These are phyloP conservation scores for Eidolon dupreanum DNA, from an alignment of 2,797 vertebrate species.

Conservation along the genomic window DNA sequence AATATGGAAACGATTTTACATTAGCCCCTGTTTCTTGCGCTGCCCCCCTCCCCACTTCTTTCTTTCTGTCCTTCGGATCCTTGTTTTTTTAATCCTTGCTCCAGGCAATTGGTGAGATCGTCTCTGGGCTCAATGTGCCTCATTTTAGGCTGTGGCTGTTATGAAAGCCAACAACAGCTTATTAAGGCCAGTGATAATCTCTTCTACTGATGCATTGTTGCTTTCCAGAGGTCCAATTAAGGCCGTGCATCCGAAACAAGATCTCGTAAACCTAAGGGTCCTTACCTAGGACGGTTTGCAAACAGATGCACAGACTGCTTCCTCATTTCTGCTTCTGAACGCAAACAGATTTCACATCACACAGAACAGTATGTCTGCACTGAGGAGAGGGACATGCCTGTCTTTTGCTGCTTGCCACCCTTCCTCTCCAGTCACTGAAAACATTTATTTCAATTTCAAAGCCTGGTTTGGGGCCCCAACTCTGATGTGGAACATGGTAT, in stretches of 20 bases:
- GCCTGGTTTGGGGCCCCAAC: slow-evolving; percentile 43
- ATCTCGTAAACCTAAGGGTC: slow-evolving; percentile 56
- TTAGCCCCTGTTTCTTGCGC: slow-evolving; percentile 90
- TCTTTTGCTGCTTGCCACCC: slow-evolving; percentile 24
- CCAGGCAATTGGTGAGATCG: slow-evolving; percentile 89
- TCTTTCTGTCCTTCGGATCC: slow-evolving; percentile 82
- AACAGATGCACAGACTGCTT: slow-evolving; percentile 49
- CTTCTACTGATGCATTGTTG: slow-evolving; percentile 85
- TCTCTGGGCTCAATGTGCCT: slow-evolving; percentile 85
- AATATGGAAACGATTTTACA: slow-evolving; percentile 98
- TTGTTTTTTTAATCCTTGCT: slow-evolving; percentile 96
- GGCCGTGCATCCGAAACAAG: slow-evolving; percentile 67
- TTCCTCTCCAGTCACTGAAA: slow-evolving; percentile 39
- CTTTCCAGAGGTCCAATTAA: slow-evolving; percentile 83
- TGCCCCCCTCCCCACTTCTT: slow-evolving; percentile 36
- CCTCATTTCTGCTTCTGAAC: slow-evolving; percentile 4
- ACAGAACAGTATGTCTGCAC: neutral
- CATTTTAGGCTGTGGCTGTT: slow-evolving; percentile 85
- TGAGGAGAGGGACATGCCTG: slow-evolving; percentile 40
- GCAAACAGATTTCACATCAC: slow-evolving; percentile 53
- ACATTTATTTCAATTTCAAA: slow-evolving; percentile 71
- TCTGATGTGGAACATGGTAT: slow-evolving; percentile 17
- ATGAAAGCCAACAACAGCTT: slow-evolving; percentile 87
- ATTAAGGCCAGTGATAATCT: slow-evolving; percentile 88
- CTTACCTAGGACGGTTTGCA: slow-evolving; percentile 63